Percentiles rank a stretch among this genome's conserved stretches.
phyloP scores from a whole-genome alignment of 1,140 invertebrate species.

The Seison nebaliae region DNA sequence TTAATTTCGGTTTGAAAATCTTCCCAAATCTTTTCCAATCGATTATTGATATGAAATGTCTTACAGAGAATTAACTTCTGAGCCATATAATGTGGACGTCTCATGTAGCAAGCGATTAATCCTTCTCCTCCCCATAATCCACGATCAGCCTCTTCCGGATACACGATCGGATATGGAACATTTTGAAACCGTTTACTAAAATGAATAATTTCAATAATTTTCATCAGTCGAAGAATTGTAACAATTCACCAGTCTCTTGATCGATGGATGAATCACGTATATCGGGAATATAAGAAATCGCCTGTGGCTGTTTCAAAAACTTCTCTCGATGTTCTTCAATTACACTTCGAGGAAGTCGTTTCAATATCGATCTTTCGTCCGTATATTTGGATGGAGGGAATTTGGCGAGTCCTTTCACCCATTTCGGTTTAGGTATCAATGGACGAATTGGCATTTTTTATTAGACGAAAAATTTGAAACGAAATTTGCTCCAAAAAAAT shows the following conservation, averaged over 20 bases:
- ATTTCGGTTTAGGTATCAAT: too few species aligned
- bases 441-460: too few species aligned
- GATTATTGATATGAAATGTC: neutral
- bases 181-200: constrained; percentile 42
- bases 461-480: too few species aligned
- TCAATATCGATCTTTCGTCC: too few species aligned
- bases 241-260: constrained; percentile 43
- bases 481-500: too few species aligned
- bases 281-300: constrained; percentile 57
- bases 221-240: constrained; percentile 13
- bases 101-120: constrained; percentile 56
- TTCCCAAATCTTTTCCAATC: constrained; percentile 32
- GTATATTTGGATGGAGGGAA: too few species aligned
- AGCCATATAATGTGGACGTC: constrained; percentile 11
- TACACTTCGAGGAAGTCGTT: too few species aligned
- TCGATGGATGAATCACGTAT: constrained; percentile 43
- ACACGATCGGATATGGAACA: constrained; percentile 40
- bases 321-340: too few species aligned
- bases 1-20: constrained; percentile 56
- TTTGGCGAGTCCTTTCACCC: too few species aligned
- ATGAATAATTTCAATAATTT: neutral
- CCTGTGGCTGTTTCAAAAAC: too few species aligned
- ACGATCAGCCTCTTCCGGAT: constrained; percentile 47
- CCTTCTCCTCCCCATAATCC: constrained; percentile 88
- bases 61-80: neutral